Base-by-base conservation (phyloP, 2,888 invertebrate genomes). In the Cerceris rybyensis region DNA sequence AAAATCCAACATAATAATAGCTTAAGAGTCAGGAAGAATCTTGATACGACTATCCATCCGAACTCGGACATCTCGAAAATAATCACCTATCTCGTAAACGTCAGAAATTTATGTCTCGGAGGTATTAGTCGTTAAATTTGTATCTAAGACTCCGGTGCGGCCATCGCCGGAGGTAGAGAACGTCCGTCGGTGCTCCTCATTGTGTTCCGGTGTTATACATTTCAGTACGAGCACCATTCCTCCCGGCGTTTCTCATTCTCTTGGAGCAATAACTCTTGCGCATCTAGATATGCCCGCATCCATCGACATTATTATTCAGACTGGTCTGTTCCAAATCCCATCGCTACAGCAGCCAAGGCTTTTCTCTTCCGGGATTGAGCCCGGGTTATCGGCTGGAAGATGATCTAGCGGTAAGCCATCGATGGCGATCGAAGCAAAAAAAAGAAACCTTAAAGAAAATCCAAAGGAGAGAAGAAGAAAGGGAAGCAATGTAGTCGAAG, bases 351-450 rank as follows among this genome's bases (percentile, higher is more conserved):
- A 64, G 50, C 49, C 16, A 63, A 41, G 43, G 11, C 59, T 13
- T 54, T 49, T 55, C 42, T 28, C 68, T 69, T 69, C 68, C 63
- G 49, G 69, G 54, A 67, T 49, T 28, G 55, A 43, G 61, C 61
- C 46, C 41, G 55, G 61, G 68, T 74, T 78, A 70, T 74, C 64
- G 70, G 65, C 59, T 68, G 58, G 55, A 73, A 64, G 78, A 80
- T 80, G 78, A 80, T 71, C 78, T 66, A 70, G 61, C 71, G 58
- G 72, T 63, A 50, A 66, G 64, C 57, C 70, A 66, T 78, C 61
- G 63, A 58, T 49, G 42, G 59, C 43, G 42, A 50, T n/a, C 28
- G 39, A n/a, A 43, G 42, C 43, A 49, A 55, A 59, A 11, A n/a
- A 59, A 49, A 61, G 54, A 67, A 66, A n/a, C n/a, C n/a, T n/a